Conservation (phyloP, 2,113 vertebrate species). For the Rhinoptilus africanus region DNA sequence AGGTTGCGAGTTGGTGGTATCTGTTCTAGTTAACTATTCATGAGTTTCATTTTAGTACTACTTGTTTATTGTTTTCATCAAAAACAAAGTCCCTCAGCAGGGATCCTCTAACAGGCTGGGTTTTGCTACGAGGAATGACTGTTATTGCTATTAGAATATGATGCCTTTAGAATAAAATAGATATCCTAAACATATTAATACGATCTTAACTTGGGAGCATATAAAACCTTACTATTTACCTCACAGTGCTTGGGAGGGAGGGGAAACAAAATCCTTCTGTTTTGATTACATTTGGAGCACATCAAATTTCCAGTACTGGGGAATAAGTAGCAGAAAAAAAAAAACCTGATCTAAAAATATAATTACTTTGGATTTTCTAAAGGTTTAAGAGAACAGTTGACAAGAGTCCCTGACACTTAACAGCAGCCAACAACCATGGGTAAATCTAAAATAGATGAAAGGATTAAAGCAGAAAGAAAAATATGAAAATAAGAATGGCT, state of each 20-base stretch:
- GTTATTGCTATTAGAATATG: not conserved
- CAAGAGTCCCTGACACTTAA: not conserved
- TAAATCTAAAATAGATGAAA: slow-evolving; percentile 12
- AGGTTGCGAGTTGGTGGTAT: not conserved
- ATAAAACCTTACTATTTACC: not conserved
- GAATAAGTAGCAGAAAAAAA: not conserved
- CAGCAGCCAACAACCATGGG: not conserved
- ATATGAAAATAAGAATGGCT: not conserved
- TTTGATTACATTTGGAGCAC: not conserved
- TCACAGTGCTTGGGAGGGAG: not conserved
- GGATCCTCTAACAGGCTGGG: not conserved
- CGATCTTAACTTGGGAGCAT: not conserved
- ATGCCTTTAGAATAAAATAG: not conserved
- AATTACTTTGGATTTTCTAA: not conserved
- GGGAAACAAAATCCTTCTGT: not conserved
- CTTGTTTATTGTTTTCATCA: not conserved
- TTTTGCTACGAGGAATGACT: not conserved
- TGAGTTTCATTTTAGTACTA: not conserved
- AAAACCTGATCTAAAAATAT: not conserved
- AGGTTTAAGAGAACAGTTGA: not conserved
- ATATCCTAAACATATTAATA: not conserved
- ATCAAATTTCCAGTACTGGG: not conserved
- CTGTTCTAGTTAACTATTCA: not conserved
- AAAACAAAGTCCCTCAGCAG: not conserved
- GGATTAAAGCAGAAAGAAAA: not conserved